Percentiles rank a stretch among this genome's conserved stretches.
These are phyloP conservation scores for Ploceus nigricollis DNA, from an alignment of 2,113 vertebrate species.

Conservation along the genomic window DNA sequence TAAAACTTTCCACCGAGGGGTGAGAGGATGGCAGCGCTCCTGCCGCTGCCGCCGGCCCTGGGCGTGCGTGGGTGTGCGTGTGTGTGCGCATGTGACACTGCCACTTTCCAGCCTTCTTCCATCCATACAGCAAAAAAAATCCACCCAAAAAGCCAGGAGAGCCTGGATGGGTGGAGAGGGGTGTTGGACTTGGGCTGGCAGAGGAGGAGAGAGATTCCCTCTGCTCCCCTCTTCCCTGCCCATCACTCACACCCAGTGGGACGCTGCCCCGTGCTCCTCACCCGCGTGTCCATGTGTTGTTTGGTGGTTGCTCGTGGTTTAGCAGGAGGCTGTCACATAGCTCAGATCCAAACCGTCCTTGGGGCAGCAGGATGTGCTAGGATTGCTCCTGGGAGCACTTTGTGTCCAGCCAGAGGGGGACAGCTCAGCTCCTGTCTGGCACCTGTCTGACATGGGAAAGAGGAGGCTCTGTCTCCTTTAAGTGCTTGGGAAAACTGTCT, in stretches of 20 bases:
- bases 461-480: neutral
- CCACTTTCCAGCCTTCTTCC: neutral
- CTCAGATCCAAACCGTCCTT: neutral
- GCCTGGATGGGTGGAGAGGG: neutral
- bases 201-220: neutral
- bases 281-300: neutral
- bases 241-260: accelerated
- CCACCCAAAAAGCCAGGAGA: neutral
- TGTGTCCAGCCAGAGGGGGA: neutral
- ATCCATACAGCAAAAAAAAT: neutral
- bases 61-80: neutral
- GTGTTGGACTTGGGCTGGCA: neutral
- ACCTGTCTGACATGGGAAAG: neutral
- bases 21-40: neutral
- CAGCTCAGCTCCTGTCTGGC: neutral
- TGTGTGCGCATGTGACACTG: neutral
- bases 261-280: accelerated
- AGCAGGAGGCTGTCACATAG: neutral
- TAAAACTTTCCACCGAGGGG: neutral
- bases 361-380: neutral
- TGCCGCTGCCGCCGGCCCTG: neutral
- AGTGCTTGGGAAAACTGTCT: neutral
- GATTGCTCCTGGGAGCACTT: neutral
- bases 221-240: neutral
- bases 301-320: neutral